A percentile compares a stretch with the other conserved stretches of the same genome.
These are phyloP conservation scores for Cyprinodon diabolis DNA, from an alignment of 2,797 vertebrate genomes.

Conservation along the genomic window DNA sequence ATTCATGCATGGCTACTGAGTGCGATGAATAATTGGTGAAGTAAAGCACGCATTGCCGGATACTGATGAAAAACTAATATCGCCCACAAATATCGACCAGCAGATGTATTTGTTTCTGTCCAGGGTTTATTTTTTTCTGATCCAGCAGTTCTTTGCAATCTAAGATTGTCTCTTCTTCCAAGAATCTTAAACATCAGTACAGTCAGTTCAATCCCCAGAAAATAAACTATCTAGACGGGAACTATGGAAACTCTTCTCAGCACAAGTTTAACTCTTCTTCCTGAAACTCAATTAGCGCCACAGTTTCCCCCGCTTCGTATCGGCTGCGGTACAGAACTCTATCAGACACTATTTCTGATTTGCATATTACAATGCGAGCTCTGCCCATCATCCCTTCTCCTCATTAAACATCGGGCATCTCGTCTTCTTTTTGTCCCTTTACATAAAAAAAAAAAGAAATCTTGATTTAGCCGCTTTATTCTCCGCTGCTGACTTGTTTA, in stretches of 20 bases:
- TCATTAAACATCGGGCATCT: slow-evolving; percentile 75
- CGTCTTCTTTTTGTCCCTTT: slow-evolving; percentile 60
- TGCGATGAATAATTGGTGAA: too few relatives aligned
- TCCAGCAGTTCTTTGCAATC: too few relatives aligned
- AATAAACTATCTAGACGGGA: neutral
- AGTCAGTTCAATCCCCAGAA: neutral
- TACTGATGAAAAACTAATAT: too few relatives aligned
- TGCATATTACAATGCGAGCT: slow-evolving; percentile 73
- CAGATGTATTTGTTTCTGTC: too few relatives aligned
- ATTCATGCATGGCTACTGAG: too few relatives aligned
- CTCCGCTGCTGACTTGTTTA: slow-evolving; percentile 74
- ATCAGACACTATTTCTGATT: slow-evolving; percentile 72
- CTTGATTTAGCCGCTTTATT: slow-evolving; percentile 76
- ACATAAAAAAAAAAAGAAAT: slow-evolving; percentile 51
- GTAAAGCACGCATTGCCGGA: too few relatives aligned
- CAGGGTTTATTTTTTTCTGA: too few relatives aligned
- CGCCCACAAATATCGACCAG: too few relatives aligned
- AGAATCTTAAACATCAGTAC: neutral
- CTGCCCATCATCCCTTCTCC: slow-evolving; percentile 76
- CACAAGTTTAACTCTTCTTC: slow-evolving; percentile 43
- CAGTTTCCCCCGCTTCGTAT: slow-evolving; percentile 55
- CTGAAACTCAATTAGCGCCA: slow-evolving; percentile 72
- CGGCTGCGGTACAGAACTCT: slow-evolving; percentile 64
- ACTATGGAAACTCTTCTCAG: neutral
- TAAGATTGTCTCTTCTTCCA: neutral